phyloP scores from a whole-genome alignment of 1,140 invertebrate species.

The Helicoverpa zea region DNA sequence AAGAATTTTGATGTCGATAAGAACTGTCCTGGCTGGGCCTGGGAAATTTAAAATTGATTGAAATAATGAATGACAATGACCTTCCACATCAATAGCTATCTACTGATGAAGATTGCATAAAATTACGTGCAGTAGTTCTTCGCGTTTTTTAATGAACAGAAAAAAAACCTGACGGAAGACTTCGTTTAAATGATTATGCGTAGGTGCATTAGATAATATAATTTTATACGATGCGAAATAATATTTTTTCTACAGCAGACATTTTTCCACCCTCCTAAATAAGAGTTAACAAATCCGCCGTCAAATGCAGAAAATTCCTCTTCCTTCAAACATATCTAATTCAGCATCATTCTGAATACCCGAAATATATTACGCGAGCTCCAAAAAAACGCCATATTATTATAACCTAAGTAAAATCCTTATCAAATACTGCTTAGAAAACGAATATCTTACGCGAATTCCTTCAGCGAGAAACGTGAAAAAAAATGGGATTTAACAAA shows the following conservation, averaged over 20 bases:
- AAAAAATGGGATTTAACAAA: slow-evolving; percentile 31
- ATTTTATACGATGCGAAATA: not conserved
- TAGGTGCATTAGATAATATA: not conserved
- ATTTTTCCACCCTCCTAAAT: not conserved
- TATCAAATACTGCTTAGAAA: slow-evolving; percentile 2
- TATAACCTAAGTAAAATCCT: slow-evolving; percentile 5
- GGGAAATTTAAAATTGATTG: no score
- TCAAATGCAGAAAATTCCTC: slow-evolving; percentile 26
- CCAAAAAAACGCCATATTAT: not conserved
- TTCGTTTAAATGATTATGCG: not conserved
- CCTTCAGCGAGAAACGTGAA: slow-evolving; percentile 1
- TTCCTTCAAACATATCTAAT: not conserved
- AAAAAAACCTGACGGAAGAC: not conserved
- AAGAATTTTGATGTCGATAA: no score
- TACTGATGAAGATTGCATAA: no score
- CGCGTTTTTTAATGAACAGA: not conserved
- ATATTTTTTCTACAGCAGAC: not conserved
- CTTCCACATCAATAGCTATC: no score
- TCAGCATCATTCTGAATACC: not conserved
- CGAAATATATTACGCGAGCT: slow-evolving; percentile 7
- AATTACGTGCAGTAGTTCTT: no score
- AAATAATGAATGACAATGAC: no score
- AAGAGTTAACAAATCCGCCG: not conserved
- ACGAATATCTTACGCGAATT: slow-evolving; percentile 7
- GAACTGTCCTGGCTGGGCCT: no score